Conservation (phyloP, 2,113 vertebrate species). For the Psilopsiagon aurifrons region DNA sequence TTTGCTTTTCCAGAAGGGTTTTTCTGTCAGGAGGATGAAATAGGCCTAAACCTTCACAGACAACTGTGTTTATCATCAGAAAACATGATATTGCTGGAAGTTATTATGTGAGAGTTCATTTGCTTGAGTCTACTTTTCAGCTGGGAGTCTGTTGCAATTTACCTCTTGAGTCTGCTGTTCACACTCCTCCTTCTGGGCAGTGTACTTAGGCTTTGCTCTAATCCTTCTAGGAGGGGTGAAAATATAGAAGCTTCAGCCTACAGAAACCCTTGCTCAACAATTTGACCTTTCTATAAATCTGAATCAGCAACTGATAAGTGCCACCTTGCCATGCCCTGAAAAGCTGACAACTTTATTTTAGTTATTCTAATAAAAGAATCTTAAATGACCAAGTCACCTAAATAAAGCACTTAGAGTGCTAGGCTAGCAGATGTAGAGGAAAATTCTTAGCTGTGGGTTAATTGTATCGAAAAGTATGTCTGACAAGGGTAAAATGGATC, state of each 20-base stretch:
- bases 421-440: not conserved
- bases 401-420: not conserved
- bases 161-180: not conserved
- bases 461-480: not conserved
- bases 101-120: not conserved
- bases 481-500: not conserved
- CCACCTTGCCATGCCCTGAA: not conserved
- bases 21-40: not conserved
- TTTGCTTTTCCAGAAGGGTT: not conserved
- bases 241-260: not conserved
- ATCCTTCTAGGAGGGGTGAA: not conserved
- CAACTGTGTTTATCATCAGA: not conserved
- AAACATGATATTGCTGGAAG: not conserved
- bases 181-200: not conserved
- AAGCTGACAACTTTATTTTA: not conserved
- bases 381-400: not conserved
- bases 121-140: not conserved
- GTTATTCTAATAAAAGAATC: not conserved
- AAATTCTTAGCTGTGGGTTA: not conserved
- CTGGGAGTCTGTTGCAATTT: not conserved
- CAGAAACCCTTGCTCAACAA: not conserved
- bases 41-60: not conserved
- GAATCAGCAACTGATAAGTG: not conserved
- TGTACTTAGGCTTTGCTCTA: not conserved
- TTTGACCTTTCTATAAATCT: not conserved